A percentile compares a stretch with the other conserved stretches of the same genome.
Conservation (phyloP, 2,113 vertebrate genomes). For the Poeciliopsis retropinna region DNA sequence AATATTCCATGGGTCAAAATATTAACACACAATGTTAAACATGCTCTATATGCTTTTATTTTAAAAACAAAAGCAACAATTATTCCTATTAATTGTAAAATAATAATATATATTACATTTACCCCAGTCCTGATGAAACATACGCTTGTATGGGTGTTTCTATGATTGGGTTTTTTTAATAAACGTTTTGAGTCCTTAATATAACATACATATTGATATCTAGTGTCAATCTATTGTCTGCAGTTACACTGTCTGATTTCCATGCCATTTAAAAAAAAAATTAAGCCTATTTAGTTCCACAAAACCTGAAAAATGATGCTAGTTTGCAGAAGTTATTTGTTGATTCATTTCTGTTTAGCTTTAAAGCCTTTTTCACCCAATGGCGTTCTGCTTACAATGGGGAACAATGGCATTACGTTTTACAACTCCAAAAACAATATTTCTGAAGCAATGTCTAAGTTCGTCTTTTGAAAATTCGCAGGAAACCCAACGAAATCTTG, state of each 20-base stretch:
- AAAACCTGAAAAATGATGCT: background rate
- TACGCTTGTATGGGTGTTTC: background rate
- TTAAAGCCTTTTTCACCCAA: background rate
- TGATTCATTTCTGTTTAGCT: background rate
- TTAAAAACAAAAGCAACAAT: background rate
- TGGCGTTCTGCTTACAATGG: too few relatives aligned
- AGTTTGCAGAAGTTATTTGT: background rate
- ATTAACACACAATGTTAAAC: too few relatives aligned
- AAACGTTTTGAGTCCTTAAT: too few relatives aligned
- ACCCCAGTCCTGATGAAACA: background rate
- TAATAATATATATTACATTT: background rate
- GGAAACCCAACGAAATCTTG: too few relatives aligned
- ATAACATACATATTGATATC: too few relatives aligned
- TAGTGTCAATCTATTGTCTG: background rate
- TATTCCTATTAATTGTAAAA: background rate
- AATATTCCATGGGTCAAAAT: too few relatives aligned
- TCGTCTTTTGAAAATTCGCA: too few relatives aligned
- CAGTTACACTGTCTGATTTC: background rate
- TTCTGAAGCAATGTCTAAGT: too few relatives aligned
- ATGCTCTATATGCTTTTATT: too few relatives aligned
- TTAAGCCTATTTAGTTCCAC: background rate
- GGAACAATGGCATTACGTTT: too few relatives aligned
- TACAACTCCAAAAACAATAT: too few relatives aligned
- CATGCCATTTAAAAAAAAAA: background rate
- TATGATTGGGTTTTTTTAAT: background rate